Base-by-base conservation (phyloP, 2,888 invertebrate genomes). In the Hermaeophaga mercurialis region DNA sequence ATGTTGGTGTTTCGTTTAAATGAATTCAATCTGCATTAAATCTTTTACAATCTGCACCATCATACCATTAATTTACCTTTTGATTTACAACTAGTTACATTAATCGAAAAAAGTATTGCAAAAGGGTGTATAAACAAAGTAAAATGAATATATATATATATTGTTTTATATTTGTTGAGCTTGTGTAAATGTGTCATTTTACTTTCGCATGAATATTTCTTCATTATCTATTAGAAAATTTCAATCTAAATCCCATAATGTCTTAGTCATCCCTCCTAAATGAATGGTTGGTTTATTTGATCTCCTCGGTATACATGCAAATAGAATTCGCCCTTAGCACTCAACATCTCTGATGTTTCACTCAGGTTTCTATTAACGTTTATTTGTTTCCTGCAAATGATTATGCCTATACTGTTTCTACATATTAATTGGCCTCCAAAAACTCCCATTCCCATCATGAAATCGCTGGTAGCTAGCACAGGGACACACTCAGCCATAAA, bases 351-450 rank as follows among this genome's bases (percentile, higher is more conserved):
- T 34, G 22, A 47, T 24, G 43, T 26, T 47, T 48, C 43, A 26
- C 43, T 41, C 43, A 41, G 55, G 44, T 55, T 55, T 48, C 55
- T 48, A 55, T 55, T 55, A 48, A 22, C 24, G 48, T 55, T 55
- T 55, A 55, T 55, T 55, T 55, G 55, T 55, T 48, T 55, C 55
- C 38, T 43, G 26, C 36, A 55, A 49, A 55, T 55, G 44, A 55
- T 55, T 55, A 55, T 48, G 43, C 33, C 33, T 48, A 55, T 36
- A 49, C 48, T 28, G 48, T 48, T 46, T 41, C 54, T 48, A 48
- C 48, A 54, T 54, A 54, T 43, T 47, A 47, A 47, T 47, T 47
- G 34, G 17, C 46, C 11, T 33, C 47, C 22, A 47, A 47, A 47
- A 47, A 47, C 34, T 24, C 24, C 34, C 34, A 22, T 34, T 19